phyloP scores from a whole-genome alignment of 2,113 vertebrate genomes.

The Corvus hawaiiensis region DNA sequence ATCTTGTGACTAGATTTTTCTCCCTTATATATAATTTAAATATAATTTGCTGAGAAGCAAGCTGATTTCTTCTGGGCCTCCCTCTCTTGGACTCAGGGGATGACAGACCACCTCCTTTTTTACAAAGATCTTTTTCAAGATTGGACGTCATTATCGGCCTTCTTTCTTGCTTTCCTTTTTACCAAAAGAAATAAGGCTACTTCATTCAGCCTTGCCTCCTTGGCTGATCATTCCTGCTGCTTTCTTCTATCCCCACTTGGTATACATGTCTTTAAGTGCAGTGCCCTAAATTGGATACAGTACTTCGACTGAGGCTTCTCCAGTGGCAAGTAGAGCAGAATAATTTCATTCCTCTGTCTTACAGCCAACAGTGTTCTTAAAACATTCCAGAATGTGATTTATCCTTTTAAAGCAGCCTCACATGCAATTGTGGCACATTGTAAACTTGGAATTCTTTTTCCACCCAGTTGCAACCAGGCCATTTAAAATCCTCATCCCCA shows the following conservation, averaged over 20 bases:
- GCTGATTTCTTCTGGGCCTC: background rate
- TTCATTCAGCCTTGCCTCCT: background rate
- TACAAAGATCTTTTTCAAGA: background rate
- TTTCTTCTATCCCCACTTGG: background rate
- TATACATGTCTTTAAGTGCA: background rate
- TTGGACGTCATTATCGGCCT: background rate
- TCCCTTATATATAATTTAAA: background rate
- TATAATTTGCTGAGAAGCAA: background rate
- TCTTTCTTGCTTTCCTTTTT: background rate
- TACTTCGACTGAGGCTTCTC: background rate
- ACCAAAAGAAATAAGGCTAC: background rate
- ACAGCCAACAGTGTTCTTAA: background rate
- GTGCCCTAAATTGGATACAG: background rate
- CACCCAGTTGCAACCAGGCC: background rate
- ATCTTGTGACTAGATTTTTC: background rate
- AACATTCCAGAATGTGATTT: background rate
- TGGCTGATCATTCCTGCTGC: background rate
- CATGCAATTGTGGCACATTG: background rate
- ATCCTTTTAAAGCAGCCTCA: background rate
- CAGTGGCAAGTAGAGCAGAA: conserved; percentile 51
- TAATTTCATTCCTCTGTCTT: conserved; percentile 24
- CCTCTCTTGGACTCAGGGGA: background rate
- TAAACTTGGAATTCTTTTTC: background rate
- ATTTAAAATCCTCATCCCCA: background rate
- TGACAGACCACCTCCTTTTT: background rate